phyloP scores from a whole-genome alignment of 2,888 invertebrate genomes.

The Ophraella communa region DNA sequence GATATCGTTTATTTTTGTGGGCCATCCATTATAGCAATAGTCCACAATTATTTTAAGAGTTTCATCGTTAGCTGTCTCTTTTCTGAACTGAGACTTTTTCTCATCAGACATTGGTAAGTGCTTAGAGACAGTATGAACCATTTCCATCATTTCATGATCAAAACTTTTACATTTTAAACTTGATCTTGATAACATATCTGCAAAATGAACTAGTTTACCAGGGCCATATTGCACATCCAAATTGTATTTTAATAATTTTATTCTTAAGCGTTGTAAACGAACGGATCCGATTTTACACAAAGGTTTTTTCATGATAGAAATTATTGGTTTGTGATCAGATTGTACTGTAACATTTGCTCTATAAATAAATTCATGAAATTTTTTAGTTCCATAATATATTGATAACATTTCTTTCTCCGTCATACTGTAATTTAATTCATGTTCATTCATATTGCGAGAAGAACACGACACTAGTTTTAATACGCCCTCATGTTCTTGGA shows the following conservation, averaged over 20 bases:
- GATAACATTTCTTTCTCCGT: too few species aligned
- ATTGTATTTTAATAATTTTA: constrained; percentile 37
- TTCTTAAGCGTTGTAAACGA: constrained; percentile 32
- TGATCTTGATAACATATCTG: constrained; percentile 36
- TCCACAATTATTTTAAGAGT: constrained; percentile 26
- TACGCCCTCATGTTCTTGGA: too few species aligned
- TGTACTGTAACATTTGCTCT: too few species aligned
- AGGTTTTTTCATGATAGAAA: not conserved
- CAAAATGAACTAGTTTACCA: constrained; percentile 38
- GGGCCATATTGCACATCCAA: constrained; percentile 33
- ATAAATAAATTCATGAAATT: too few species aligned
- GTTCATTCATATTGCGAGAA: too few species aligned
- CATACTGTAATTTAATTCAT: too few species aligned
- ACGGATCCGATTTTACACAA: not conserved
- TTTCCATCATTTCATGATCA: constrained; percentile 35
- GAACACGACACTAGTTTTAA: too few species aligned
- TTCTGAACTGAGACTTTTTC: constrained; percentile 29
- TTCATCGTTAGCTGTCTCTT: constrained; percentile 23
- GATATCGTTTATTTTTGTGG: constrained; percentile 19
- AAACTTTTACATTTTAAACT: constrained; percentile 20
- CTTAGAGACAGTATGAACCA: constrained; percentile 35
- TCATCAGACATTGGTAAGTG: constrained; percentile 32
- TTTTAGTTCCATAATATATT: too few species aligned
- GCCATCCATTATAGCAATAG: constrained; percentile 39
- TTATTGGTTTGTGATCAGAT: too few species aligned